Evolutionary conservation across 2,888 invertebrate genomes (phyloP).

Genomic region (Dolichopus griseipennis): DNA sequence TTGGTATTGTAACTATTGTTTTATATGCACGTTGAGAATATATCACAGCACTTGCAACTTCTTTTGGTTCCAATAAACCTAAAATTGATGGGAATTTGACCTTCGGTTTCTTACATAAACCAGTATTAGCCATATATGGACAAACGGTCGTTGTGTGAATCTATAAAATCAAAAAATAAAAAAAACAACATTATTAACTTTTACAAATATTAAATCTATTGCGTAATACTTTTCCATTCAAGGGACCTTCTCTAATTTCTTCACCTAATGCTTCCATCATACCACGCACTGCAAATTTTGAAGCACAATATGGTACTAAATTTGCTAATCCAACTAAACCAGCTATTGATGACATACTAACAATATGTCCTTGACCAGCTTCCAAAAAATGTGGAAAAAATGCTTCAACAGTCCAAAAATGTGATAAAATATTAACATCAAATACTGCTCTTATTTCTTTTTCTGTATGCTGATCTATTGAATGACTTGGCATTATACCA

Average conservation of each 20-base stretch:
- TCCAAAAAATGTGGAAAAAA: conserved; percentile 69
- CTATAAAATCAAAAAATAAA: conserved; percentile 30
- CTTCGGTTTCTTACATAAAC: conserved; percentile 67
- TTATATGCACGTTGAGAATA: conserved; percentile 57
- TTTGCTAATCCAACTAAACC: conserved; percentile 64
- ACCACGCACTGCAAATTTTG: conserved; percentile 75
- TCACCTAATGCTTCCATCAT: conserved; percentile 75
- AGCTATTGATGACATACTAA: conserved; percentile 67
- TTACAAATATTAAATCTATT: not conserved
- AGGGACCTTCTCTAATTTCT: conserved; percentile 55
- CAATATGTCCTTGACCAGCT: conserved; percentile 65
- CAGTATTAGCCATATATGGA: conserved; percentile 83
- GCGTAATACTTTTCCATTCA: conserved; percentile 31
- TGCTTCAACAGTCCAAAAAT: conserved; percentile 67
- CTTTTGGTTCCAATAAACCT: conserved; percentile 54
- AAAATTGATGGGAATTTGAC: conserved; percentile 62
- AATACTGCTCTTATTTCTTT: conserved; percentile 62
- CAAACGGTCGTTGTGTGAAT: conserved; percentile 74
- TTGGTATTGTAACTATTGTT: conserved; percentile 56
- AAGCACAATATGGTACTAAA: conserved; percentile 70
- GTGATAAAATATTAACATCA: conserved; percentile 68
- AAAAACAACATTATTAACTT: conserved; percentile 19
- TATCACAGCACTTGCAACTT: conserved; percentile 58
- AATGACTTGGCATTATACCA: conserved; percentile 74
- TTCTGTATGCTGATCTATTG: conserved; percentile 54